Base-by-base conservation (phyloP, 1,140 invertebrate genomes). In the Wiebesia pumilae region DNA sequence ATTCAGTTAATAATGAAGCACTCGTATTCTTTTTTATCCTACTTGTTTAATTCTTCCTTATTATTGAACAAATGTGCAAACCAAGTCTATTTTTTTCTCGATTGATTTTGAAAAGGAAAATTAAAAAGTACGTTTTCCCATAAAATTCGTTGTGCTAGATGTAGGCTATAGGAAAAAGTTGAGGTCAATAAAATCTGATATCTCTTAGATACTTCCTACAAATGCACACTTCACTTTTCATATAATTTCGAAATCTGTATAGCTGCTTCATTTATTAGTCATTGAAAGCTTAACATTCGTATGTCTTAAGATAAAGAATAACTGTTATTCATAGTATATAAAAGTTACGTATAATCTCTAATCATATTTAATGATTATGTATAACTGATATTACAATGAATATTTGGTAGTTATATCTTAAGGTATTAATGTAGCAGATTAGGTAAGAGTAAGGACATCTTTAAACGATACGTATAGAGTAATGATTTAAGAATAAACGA, bases 261-360 rank as follows among this genome's bases (percentile, higher is more conserved):
- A 83, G 27, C 35, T 30, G 47, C 51, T 83, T 43, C 81, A 54
- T 73, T 83, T 71, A 82, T 82, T 71, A 51, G 38, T n/a, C 12
- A 9, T 83, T 40, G 51, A 21, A 78, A 78, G 75, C 58, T 67
- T 85, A 80, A 80, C 77, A 30, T 80, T 84, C 30, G 33, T 85
- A 65, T 33, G 35, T 87, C 85, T 87, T 83, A 47, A 83, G 81
- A 83, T 80, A 38, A 67, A 69, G 54, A 40, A 62, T 51, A 78
- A 14, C 54, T 12, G 21, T 24, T 78, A 83, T 87, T 87, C 85
- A 83, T 71, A 83, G 47, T 47, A 54, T 43, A 14, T 62, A 38
- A 71, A 87, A 27, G 81, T 80, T 83, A 40, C 40, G 43, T 83
- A 83, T 71, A 87, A 87, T 83, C 81, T 81, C n/a, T 62, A 51